Evolutionary conservation across 2,888 invertebrate genomes (phyloP).

Genomic region (Metacarcinus magister): DNA sequence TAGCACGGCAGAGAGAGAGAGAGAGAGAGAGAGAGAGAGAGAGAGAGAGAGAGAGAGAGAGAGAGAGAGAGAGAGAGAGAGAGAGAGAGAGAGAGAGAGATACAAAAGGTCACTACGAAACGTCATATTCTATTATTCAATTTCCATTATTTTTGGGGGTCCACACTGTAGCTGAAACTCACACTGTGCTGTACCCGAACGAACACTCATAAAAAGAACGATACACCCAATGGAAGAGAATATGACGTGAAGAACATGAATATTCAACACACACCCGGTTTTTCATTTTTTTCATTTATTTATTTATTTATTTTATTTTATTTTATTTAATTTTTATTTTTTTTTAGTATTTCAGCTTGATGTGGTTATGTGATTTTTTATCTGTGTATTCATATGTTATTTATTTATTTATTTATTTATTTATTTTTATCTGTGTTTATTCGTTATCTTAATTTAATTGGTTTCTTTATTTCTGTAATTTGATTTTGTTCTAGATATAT

Average conservation of each 20-base stretch:
- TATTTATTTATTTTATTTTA: neutral
- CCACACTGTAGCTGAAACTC: neutral
- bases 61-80: too few relatives aligned
- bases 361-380: neutral
- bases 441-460: too few relatives aligned
- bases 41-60: too few relatives aligned
- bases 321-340: neutral
- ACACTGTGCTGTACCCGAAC: neutral
- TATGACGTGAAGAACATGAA: neutral
- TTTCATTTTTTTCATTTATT: neutral
- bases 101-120: neutral
- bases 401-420: neutral
- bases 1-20: neutral
- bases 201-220: neutral
- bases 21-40: too few relatives aligned
- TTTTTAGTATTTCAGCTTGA: neutral
- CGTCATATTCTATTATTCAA: slow-evolving; percentile 1
- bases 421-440: neutral
- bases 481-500: too few relatives aligned
- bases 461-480: too few relatives aligned
- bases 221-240: neutral
- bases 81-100: neutral
- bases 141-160: neutral
- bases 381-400: neutral
- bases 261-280: neutral